phyloP scores from a whole-genome alignment of 1,140 invertebrate species.

The Pogonognathellus flavescens region DNA sequence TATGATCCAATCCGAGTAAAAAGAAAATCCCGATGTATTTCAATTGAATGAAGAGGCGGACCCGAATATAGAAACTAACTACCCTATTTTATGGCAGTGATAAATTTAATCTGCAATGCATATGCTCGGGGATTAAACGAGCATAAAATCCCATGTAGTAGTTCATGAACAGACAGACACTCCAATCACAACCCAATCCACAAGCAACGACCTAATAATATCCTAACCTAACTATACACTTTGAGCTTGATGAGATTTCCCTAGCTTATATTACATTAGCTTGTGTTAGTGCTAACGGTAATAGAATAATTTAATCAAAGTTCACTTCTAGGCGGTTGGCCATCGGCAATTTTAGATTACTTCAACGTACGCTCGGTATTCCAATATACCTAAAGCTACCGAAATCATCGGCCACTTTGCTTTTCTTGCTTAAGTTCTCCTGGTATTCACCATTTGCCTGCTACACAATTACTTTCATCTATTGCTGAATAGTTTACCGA shows the following conservation, averaged over 20 bases:
- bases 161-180: neutral
- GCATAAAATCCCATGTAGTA: constrained; percentile 4
- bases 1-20: constrained; percentile 11
- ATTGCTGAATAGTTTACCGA: neutral
- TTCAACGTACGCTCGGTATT: neutral
- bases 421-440: neutral
- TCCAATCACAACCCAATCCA: constrained; percentile 15
- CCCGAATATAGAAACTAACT: constrained; percentile 3
- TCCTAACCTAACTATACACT: neutral
- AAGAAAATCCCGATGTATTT: constrained; percentile 41
- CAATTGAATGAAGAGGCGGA: constrained; percentile 34
- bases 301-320: constrained; percentile 45
- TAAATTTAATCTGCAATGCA: constrained; percentile 52
- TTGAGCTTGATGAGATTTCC: neutral
- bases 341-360: constrained; percentile 14
- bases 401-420: neutral
- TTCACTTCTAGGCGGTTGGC: constrained; percentile 4
- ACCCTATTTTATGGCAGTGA: constrained; percentile 51
- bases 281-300: constrained; percentile 18
- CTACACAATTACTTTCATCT: neutral
- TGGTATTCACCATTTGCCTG: neutral
- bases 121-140: constrained; percentile 29
- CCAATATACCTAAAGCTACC: neutral
- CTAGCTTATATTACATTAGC: neutral
- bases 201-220: neutral